phyloP scores from a whole-genome alignment of 2,888 invertebrate genomes.

The Eledona agricola region DNA sequence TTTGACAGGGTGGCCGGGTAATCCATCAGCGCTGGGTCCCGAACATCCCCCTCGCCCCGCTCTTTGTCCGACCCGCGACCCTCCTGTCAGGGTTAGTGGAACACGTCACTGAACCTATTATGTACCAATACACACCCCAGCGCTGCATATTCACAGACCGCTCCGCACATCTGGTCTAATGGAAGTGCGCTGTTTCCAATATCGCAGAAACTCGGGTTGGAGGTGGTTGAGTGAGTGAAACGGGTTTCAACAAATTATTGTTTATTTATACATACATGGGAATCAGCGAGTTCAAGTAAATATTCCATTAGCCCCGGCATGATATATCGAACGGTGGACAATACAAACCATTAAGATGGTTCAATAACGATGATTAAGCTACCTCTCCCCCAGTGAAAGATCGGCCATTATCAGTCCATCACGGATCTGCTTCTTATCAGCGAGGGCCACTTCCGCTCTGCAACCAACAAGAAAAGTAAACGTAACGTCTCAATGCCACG shows the following conservation, averaged over 20 bases:
- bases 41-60: slow-evolving; percentile 48
- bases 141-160: slow-evolving; percentile 53
- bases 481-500: slow-evolving; percentile 36
- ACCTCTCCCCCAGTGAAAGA: slow-evolving; percentile 56
- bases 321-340: slow-evolving; percentile 61
- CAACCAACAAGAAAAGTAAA: slow-evolving; percentile 44
- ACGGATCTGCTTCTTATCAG: slow-evolving; percentile 50
- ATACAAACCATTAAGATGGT: slow-evolving; percentile 61
- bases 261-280: slow-evolving; percentile 42
- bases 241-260: slow-evolving; percentile 9
- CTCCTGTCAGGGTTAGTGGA: slow-evolving; percentile 64
- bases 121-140: slow-evolving; percentile 58
- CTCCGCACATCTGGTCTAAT: slow-evolving; percentile 60
- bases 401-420: slow-evolving; percentile 57
- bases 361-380: slow-evolving; percentile 64
- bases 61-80: slow-evolving; percentile 60
- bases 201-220: slow-evolving; percentile 40
- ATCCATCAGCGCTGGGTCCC: slow-evolving; percentile 60
- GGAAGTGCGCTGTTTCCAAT: slow-evolving; percentile 62
- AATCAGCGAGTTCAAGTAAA: slow-evolving; percentile 52
- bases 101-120: slow-evolving; percentile 65
- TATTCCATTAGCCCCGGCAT: slow-evolving; percentile 57
- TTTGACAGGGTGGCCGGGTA: slow-evolving; percentile 63
- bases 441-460: slow-evolving; percentile 43
- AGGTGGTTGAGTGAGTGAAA: not conserved